A percentile compares a stretch with the other conserved stretches of the same genome.
Conservation (phyloP, 2,113 vertebrate genomes). For the Oncorhynchus kisutch region DNA sequence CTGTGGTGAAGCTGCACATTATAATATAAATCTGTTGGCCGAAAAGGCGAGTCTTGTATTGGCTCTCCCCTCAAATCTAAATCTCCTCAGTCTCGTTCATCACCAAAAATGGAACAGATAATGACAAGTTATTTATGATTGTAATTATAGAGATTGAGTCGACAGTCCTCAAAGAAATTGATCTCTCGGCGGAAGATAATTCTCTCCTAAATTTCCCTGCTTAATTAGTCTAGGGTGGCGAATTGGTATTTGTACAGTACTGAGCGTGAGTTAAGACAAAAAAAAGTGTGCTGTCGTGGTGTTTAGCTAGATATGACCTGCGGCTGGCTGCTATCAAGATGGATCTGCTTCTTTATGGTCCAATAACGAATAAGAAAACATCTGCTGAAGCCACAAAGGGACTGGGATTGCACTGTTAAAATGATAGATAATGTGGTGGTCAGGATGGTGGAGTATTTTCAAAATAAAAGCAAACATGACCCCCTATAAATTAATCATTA, state of each 20-base stretch:
- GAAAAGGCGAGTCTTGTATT: slow-evolving; percentile 2
- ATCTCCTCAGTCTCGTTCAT: slow-evolving; percentile 26
- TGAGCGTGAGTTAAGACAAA: slow-evolving; percentile 63
- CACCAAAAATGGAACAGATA: slow-evolving; percentile 49
- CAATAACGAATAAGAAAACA: slow-evolving; percentile 43
- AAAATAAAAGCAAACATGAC: slow-evolving; percentile 45
- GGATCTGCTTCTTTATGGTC: slow-evolving; percentile 44
- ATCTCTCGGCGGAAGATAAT: slow-evolving; percentile 57
- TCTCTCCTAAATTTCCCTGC: slow-evolving; percentile 51
- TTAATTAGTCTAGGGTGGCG: slow-evolving; percentile 70
- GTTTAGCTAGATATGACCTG: slow-evolving; percentile 25
- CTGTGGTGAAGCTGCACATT: not conserved
- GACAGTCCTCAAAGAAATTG: slow-evolving; percentile 62
- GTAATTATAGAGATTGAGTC: slow-evolving; percentile 71
- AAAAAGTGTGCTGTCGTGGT: slow-evolving; percentile 32
- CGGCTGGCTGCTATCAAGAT: slow-evolving; percentile 54
- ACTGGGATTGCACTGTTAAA: slow-evolving; percentile 24
- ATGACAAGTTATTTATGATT: slow-evolving; percentile 73
- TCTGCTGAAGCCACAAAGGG: slow-evolving; percentile 35
- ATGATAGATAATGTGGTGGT: slow-evolving; percentile 47
- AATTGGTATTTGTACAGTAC: slow-evolving; percentile 66
- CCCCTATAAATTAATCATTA: slow-evolving; percentile 50
- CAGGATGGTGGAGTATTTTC: slow-evolving; percentile 24
- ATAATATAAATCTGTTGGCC: not conserved
- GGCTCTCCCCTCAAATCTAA: slow-evolving; percentile 15